Conservation (phyloP, 2,888 invertebrate genomes). For the Lysandra bellargus region DNA sequence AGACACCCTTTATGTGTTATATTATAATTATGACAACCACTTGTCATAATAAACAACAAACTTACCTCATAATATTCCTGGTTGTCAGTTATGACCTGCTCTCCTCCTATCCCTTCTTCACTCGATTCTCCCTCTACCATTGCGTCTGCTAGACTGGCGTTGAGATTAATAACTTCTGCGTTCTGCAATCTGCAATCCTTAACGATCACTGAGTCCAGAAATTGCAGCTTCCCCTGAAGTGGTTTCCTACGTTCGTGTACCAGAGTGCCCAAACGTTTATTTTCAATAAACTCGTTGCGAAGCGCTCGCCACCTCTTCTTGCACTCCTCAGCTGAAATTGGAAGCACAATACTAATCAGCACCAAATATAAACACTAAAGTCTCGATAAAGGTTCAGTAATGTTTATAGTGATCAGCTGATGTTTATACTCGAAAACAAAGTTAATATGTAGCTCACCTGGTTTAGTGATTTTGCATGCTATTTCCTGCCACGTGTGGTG, state of each 20-base stretch:
- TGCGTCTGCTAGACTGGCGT: conserved; percentile 19
- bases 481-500: conserved; percentile 66
- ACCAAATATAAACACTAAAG: not conserved
- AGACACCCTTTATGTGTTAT: too few species aligned
- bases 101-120: conserved; percentile 45
- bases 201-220: conserved; percentile 53
- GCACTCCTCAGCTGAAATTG: conserved; percentile 76
- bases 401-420: not conserved
- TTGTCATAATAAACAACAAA: conserved; percentile 27
- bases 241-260: conserved; percentile 58
- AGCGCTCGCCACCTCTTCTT: conserved; percentile 79
- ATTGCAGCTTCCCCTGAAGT: conserved; percentile 65
- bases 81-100: conserved; percentile 70
- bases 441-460: conserved; percentile 54
- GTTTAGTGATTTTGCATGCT: conserved; percentile 62
- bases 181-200: conserved; percentile 41
- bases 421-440: not conserved
- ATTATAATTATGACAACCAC: too few species aligned
- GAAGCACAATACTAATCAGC: not conserved
- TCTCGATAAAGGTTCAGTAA: not conserved
- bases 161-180: conserved; percentile 15
- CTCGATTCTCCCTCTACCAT: conserved; percentile 40
- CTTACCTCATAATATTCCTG: conserved; percentile 74
- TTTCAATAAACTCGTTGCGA: conserved; percentile 77
- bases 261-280: conserved; percentile 64